phyloP scores from a whole-genome alignment of 2,797 vertebrate species.

The Saguinus oedipus region DNA sequence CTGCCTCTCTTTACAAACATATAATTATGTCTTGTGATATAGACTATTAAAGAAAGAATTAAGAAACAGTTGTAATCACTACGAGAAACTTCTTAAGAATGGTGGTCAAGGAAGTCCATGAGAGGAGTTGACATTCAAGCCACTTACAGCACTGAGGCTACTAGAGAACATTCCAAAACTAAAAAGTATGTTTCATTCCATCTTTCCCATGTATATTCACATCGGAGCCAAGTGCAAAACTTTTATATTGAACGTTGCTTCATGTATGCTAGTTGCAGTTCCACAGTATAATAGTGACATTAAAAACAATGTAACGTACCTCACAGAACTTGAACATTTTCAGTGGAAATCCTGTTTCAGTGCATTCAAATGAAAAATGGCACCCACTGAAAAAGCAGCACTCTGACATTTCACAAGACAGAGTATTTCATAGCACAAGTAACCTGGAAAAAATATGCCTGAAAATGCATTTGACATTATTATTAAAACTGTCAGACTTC shows the following conservation, averaged over 20 bases:
- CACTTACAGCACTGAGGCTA: not conserved
- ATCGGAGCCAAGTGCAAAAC: not conserved
- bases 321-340: slow-evolving; percentile 21
- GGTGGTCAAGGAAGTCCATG: not conserved
- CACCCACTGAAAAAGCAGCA: slow-evolving; percentile 3
- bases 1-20: not conserved
- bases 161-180: not conserved
- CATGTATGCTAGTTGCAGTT: not conserved
- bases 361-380: slow-evolving; percentile 38
- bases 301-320: not conserved
- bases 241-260: not conserved
- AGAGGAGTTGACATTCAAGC: not conserved
- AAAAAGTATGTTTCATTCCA: not conserved
- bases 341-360: not conserved
- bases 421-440: slow-evolving; percentile 47
- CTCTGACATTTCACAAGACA: slow-evolving; percentile 63
- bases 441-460: slow-evolving; percentile 22
- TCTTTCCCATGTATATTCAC: not conserved
- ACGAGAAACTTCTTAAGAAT: not conserved
- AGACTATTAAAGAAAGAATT: not conserved
- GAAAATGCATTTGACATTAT: slow-evolving; percentile 62
- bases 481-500: slow-evolving; percentile 53
- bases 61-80: not conserved
- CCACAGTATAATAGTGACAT: not conserved
- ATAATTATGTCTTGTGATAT: not conserved